These are phyloP conservation scores for Pempheris klunzingeri DNA, from an alignment of 2,797 vertebrate genomes.

Conservation along the genomic window DNA sequence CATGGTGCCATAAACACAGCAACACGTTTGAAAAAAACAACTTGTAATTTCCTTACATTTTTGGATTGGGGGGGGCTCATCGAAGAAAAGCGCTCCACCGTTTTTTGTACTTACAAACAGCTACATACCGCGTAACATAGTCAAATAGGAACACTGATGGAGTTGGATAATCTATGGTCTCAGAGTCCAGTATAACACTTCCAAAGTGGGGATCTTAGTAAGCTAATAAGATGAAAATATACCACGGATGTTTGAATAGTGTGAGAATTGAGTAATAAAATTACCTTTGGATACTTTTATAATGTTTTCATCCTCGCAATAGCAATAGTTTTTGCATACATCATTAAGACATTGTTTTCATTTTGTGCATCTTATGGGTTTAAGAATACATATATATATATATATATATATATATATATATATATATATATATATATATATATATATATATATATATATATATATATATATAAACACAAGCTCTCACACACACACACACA, in stretches of 20 bases:
- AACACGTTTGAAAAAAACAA: not conserved
- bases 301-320: not conserved
- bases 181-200: not conserved
- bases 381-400: too few species aligned
- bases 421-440: too few species aligned
- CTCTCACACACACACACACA: too few species aligned
- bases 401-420: too few species aligned
- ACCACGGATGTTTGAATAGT: not conserved
- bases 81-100: not conserved
- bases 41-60: not conserved
- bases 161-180: not conserved
- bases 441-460: too few species aligned
- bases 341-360: not conserved
- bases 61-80: not conserved
- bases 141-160: conserved; percentile 11
- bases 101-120: not conserved
- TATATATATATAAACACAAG: too few species aligned
- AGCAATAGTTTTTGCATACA: not conserved
- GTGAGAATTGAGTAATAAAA: not conserved
- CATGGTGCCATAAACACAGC: not conserved
- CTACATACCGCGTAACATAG: not conserved
- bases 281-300: not conserved
- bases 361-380: not conserved
- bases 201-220: not conserved
- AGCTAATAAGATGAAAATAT: not conserved